A percentile compares a stretch with the other conserved stretches of the same genome.
Evolutionary conservation across 2,113 vertebrate species (phyloP).

Genomic region (Neoarius graeffei): DNA sequence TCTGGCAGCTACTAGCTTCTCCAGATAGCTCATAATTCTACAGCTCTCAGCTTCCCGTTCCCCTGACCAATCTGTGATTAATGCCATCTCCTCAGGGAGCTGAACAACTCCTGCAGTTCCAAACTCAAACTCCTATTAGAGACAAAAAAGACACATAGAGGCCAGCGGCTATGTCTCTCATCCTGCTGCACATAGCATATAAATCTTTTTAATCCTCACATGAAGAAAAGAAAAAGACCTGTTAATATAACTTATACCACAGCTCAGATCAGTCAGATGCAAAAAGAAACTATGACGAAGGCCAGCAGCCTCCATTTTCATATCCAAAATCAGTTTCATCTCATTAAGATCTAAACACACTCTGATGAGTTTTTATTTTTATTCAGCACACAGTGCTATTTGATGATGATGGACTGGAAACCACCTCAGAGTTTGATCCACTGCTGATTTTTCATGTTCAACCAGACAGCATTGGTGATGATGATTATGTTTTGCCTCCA

Average conservation of each 20-base stretch:
- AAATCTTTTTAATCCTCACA: conserved; percentile 1
- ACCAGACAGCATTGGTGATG: conserved; percentile 24
- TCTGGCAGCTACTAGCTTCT: conserved; percentile 40
- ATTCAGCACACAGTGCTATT: background rate
- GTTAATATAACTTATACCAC: conserved; percentile 35
- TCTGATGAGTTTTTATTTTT: conserved; percentile 7
- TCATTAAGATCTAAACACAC: conserved; percentile 30
- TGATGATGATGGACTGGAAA: background rate
- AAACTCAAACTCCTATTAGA: conserved; percentile 45
- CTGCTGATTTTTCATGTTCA: conserved; percentile 16
- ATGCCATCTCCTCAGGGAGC: conserved; percentile 42
- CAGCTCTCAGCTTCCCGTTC: conserved; percentile 25
- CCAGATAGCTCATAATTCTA: conserved; percentile 44
- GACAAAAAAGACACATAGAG: conserved; percentile 37
- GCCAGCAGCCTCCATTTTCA: conserved; percentile 18
- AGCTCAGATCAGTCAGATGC: background rate
- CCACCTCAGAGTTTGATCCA: background rate
- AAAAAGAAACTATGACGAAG: conserved; percentile 19
- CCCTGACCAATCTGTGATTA: conserved; percentile 52
- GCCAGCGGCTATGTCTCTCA: conserved; percentile 14
- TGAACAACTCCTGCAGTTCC: conserved; percentile 32
- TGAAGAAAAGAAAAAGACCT: conserved; percentile 17
- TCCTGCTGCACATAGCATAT: conserved; percentile 31
- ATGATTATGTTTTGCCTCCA: conserved; percentile 47
- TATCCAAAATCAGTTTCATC: conserved; percentile 20